Evolutionary conservation across 1,140 invertebrate species (phyloP).

Genomic region (Drosophila nasuta): DNA sequence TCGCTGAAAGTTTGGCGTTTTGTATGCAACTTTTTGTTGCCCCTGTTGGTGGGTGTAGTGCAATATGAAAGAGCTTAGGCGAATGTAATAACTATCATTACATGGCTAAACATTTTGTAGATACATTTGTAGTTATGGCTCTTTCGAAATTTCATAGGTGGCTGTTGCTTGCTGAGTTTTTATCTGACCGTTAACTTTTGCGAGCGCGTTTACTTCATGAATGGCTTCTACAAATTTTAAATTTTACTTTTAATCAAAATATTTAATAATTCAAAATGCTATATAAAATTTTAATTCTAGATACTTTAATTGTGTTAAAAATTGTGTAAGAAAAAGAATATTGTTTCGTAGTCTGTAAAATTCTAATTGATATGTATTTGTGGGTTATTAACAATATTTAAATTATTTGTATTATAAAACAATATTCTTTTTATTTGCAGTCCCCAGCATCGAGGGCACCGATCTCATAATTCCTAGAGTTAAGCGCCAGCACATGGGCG

Average conservation of each 20-base stretch:
- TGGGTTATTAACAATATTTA: too few species aligned
- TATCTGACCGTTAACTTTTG: slow-evolving; percentile 20
- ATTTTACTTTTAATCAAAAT: not conserved
- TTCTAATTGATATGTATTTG: too few species aligned
- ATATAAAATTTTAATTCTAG: too few species aligned
- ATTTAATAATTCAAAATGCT: not conserved
- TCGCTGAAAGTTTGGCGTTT: slow-evolving; percentile 58
- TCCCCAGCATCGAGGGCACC: slow-evolving; percentile 89
- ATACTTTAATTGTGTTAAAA: too few species aligned
- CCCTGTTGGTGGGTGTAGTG: not conserved
- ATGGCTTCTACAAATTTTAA: not conserved
- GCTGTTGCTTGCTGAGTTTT: not conserved
- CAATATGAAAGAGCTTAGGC: slow-evolving; percentile 54
- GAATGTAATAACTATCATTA: slow-evolving; percentile 63
- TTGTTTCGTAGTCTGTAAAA: too few species aligned
- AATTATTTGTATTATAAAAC: not conserved
- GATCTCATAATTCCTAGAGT: slow-evolving; percentile 92
- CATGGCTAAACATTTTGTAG: slow-evolving; percentile 57
- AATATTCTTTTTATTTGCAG: slow-evolving; percentile 85
- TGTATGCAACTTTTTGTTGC: slow-evolving; percentile 48
- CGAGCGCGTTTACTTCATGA: not conserved
- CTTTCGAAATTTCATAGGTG: slow-evolving; percentile 36
- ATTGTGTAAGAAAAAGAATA: too few species aligned
- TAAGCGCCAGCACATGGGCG: slow-evolving; percentile 94
- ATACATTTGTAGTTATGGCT: slow-evolving; percentile 48